These are phyloP conservation scores for Apamea monoglypha DNA, from an alignment of 2,888 invertebrate species.

Conservation along the genomic window DNA sequence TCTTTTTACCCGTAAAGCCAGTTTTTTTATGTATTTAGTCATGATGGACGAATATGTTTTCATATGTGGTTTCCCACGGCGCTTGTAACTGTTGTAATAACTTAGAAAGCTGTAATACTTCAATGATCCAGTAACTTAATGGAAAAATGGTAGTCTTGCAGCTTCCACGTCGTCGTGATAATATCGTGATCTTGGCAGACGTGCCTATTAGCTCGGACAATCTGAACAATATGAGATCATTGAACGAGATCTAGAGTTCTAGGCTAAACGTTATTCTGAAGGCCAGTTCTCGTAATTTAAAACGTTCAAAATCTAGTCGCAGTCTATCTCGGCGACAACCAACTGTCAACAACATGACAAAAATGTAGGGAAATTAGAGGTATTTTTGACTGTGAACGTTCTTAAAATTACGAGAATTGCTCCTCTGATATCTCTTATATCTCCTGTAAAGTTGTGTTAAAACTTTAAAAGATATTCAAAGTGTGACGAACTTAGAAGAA, in stretches of 20 bases:
- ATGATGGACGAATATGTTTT: too few species aligned
- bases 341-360: too few species aligned
- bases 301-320: not conserved
- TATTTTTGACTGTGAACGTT: too few species aligned
- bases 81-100: not conserved
- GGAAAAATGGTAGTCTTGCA: not conserved
- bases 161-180: not conserved
- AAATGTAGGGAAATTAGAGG: too few species aligned
- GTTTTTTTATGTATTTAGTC: too few species aligned
- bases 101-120: not conserved
- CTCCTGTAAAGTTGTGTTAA: not conserved
- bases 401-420: too few species aligned
- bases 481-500: not conserved
- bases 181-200: not conserved
- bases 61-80: not conserved
- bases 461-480: not conserved
- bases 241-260: not conserved
- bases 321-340: not conserved
- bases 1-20: too few species aligned
- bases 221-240: not conserved
- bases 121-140: not conserved
- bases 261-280: conserved; percentile 2
- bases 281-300: not conserved
- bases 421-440: not conserved
- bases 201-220: not conserved